phyloP scores from a whole-genome alignment of 2,888 invertebrate genomes.

The Chouioia cunea region DNA sequence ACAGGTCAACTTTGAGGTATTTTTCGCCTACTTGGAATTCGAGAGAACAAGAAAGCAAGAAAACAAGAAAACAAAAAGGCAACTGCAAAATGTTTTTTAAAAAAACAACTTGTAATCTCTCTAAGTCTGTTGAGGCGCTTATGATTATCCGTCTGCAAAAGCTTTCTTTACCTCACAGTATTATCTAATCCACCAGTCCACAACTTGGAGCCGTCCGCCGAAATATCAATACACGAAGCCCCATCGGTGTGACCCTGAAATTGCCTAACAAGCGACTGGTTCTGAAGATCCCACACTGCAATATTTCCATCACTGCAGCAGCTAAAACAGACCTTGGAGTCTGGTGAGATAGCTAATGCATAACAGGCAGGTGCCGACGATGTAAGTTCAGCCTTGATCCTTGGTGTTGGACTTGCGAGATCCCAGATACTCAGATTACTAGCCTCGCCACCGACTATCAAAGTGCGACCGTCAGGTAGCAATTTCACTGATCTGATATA shows the following conservation, averaged over 20 bases:
- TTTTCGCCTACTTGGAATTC: too few species aligned
- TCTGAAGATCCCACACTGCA: slow-evolving; percentile 96
- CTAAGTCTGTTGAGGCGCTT: too few species aligned
- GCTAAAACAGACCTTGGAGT: slow-evolving; percentile 96
- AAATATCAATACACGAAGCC: slow-evolving; percentile 95
- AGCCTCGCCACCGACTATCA: slow-evolving; percentile 97
- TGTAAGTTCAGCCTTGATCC: slow-evolving; percentile 93
- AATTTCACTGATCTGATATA: slow-evolving; percentile 94
- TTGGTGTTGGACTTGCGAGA: slow-evolving; percentile 88
- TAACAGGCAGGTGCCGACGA: slow-evolving; percentile 97
- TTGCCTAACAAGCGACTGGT: slow-evolving; percentile 89
- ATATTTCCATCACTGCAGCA: slow-evolving; percentile 98
- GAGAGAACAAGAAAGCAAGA: too few species aligned
- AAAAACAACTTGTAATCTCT: too few species aligned
- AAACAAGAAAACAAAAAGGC: too few species aligned
- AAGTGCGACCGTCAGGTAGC: slow-evolving; percentile 90
- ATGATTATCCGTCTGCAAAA: too few species aligned
- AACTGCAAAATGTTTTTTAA: too few species aligned
- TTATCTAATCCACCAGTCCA: slow-evolving; percentile 98
- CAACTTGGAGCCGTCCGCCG: slow-evolving; percentile 90
- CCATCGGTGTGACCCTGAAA: slow-evolving; percentile 96
- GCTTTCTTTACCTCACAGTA: slow-evolving; percentile 80
- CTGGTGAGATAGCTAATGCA: slow-evolving; percentile 95
- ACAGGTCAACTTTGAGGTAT: too few species aligned
- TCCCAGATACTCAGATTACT: slow-evolving; percentile 97